These are phyloP conservation scores for Brenthis ino DNA, from an alignment of 2,888 invertebrate species.

Conservation along the genomic window DNA sequence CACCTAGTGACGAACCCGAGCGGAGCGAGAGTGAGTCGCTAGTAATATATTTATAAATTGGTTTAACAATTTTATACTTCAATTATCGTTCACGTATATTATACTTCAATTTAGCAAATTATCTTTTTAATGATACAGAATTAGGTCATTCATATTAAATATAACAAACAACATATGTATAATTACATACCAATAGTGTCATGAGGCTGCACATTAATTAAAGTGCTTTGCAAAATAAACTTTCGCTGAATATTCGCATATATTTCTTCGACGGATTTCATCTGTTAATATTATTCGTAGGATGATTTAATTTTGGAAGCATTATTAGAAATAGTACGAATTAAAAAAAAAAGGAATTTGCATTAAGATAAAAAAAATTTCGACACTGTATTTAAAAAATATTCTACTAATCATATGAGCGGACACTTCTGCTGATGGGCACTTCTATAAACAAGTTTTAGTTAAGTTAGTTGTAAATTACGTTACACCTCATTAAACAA, in stretches of 20 bases:
- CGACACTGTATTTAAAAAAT: too few relatives aligned
- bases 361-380: too few relatives aligned
- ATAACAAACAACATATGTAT: constrained; percentile 1
- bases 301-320: too few relatives aligned
- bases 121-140: not conserved
- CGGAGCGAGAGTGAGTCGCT: too few relatives aligned
- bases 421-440: too few relatives aligned
- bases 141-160: constrained; percentile 22
- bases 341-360: not conserved
- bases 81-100: not conserved
- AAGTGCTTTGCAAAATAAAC: constrained; percentile 17
- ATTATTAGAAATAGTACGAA: not conserved
- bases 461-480: too few relatives aligned
- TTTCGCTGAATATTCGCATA: constrained; percentile 1
- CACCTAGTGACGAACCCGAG: too few relatives aligned
- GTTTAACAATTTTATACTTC: too few relatives aligned
- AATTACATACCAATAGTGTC: constrained; percentile 12
- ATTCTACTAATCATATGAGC: too few relatives aligned
- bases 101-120: not conserved
- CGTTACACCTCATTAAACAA: not conserved
- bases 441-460: too few relatives aligned
- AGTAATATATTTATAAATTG: too few relatives aligned
- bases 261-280: not conserved
- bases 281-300: too few relatives aligned
- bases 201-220: constrained; percentile 21